Percentiles rank a stretch among this genome's conserved stretches.
Conservation (phyloP, 2,888 invertebrate species). For the Sisyra nigra region DNA sequence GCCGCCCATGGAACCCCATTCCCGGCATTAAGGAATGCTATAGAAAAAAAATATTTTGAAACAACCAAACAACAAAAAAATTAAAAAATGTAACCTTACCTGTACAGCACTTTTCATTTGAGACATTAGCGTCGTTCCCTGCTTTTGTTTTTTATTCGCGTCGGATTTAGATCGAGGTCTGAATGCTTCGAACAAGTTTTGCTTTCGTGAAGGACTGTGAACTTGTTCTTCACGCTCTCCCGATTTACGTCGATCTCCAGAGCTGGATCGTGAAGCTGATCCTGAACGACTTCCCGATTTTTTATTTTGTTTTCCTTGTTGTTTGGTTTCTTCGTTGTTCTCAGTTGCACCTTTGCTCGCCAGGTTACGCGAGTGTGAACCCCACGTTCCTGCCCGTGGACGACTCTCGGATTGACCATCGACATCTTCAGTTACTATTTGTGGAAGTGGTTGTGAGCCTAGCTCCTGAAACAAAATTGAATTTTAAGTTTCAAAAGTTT, state of each 20-base stretch:
- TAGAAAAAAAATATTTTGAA: slow-evolving; percentile 13
- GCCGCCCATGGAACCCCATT: slow-evolving; percentile 27
- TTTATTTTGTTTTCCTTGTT: slow-evolving; percentile 2
- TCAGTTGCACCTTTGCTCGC: background rate
- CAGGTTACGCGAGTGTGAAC: slow-evolving; percentile 20
- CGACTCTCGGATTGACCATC: slow-evolving; percentile 32
- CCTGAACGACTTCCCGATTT: slow-evolving; percentile 25
- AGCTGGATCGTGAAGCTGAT: slow-evolving; percentile 26
- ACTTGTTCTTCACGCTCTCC: slow-evolving; percentile 11
- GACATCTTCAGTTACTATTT: slow-evolving; percentile 30
- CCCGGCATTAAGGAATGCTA: slow-evolving; percentile 28
- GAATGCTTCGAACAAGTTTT: slow-evolving; percentile 67
- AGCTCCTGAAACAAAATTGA: slow-evolving; percentile 32
- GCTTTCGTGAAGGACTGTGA: slow-evolving; percentile 35
- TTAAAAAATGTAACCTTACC: slow-evolving; percentile 27
- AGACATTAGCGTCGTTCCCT: slow-evolving; percentile 56
- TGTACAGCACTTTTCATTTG: slow-evolving; percentile 74
- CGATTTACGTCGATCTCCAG: slow-evolving; percentile 24
- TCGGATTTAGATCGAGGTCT: slow-evolving; percentile 62
- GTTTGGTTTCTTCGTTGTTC: background rate
- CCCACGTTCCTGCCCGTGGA: slow-evolving; percentile 47
- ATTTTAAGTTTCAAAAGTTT: too few species aligned
- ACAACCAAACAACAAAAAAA: background rate
- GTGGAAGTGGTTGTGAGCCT: slow-evolving; percentile 43
- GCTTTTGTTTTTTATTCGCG: slow-evolving; percentile 35